phyloP scores from a whole-genome alignment of 1,140 invertebrate species.

The Myzus persicae region DNA sequence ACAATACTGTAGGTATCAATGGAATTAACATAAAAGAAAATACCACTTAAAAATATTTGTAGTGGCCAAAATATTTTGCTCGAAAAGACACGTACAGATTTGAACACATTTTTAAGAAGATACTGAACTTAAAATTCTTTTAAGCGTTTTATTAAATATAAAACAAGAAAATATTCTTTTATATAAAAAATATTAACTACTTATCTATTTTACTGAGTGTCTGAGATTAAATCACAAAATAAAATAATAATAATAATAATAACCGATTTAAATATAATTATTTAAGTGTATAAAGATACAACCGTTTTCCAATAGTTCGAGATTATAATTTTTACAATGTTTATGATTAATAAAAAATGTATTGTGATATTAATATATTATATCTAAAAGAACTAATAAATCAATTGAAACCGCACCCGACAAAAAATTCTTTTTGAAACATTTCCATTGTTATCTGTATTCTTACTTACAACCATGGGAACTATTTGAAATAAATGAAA shows the following conservation, averaged over 20 bases:
- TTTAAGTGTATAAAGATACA: not conserved
- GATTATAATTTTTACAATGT: not conserved
- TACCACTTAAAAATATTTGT: not conserved
- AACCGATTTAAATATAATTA: not conserved
- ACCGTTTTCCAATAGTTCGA: not conserved
- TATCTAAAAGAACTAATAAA: no score
- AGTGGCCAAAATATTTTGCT: constrained; percentile 18
- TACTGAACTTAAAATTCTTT: not conserved
- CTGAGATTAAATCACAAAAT: not conserved
- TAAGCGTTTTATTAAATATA: not conserved
- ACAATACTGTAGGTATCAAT: not conserved
- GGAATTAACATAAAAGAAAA: not conserved
- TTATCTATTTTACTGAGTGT: not conserved
- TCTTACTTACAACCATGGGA: not conserved
- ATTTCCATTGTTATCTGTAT: no score
- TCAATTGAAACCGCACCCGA: no score
- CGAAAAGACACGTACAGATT: constrained; percentile 36
- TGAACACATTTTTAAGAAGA: not conserved
- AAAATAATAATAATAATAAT: not conserved
- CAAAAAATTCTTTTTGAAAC: no score
- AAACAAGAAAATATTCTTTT: not conserved
- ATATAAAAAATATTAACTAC: not conserved
- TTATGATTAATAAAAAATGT: not conserved
- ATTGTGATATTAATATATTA: not conserved
- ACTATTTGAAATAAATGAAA: not conserved